These are phyloP conservation scores for Carpatolechia fugitivella DNA, from an alignment of 2,888 invertebrate genomes.

Conservation along the genomic window DNA sequence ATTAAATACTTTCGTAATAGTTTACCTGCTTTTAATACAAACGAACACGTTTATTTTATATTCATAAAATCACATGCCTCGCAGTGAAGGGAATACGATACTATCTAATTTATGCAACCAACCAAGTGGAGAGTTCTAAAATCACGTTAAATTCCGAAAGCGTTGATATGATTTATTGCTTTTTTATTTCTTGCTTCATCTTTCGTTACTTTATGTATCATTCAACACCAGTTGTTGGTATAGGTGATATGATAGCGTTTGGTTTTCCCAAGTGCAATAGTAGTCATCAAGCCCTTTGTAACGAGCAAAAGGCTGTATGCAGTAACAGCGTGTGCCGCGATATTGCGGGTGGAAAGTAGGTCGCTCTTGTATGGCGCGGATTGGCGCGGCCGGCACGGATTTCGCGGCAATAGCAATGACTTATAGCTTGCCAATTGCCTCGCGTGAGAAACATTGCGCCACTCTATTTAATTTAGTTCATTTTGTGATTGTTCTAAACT, in stretches of 20 bases:
- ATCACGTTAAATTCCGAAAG: background rate
- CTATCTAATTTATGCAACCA: constrained; percentile 9
- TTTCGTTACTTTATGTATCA: no score
- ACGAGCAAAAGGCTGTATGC: constrained; percentile 36
- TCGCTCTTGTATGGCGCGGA: constrained; percentile 53
- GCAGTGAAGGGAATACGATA: constrained; percentile 9
- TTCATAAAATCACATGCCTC: background rate
- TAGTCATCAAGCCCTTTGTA: constrained; percentile 7
- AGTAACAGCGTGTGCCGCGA: constrained; percentile 34
- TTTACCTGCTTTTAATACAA: background rate
- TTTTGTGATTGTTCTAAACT: constrained; percentile 15
- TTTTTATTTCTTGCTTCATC: no score
- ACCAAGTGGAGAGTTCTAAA: background rate
- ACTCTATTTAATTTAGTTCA: constrained; percentile 7
- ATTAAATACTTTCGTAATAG: background rate
- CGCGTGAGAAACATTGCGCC: constrained; percentile 29
- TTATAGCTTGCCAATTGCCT: constrained; percentile 34
- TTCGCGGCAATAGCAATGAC: constrained; percentile 47
- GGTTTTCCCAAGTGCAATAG: background rate
- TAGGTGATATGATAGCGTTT: background rate
- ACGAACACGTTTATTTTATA: constrained; percentile 1
- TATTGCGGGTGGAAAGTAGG: constrained; percentile 57
- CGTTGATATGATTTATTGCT: no score
- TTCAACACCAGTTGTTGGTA: no score
- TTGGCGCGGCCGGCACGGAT: constrained; percentile 46